Evolutionary conservation across 2,113 vertebrate species (phyloP), one percentile per base, ranked within the genome.

Genomic region (Centropristis striata): DNA sequence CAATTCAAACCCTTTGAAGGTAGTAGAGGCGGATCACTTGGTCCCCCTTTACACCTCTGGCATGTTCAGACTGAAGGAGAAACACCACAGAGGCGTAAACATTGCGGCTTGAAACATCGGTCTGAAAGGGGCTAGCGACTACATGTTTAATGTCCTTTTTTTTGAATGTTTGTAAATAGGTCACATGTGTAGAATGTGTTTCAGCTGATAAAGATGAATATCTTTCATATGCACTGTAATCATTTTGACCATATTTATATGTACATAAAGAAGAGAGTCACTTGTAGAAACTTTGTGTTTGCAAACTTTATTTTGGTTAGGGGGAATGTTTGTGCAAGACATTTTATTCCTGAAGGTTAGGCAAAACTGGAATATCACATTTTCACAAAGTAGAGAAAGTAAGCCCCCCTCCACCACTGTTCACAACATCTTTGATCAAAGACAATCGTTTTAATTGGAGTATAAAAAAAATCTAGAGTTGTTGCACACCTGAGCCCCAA

Each of bases 261-360:
- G 50, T 16, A 36, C 1, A 41, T 36, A 53, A 66, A 7, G 76
- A 64, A 87, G 2, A 78, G 16, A 42, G n/a, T 2, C 50, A 71
- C 20, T 77, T 50, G 0, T 3, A 47, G 71, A 36, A 15, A 3
- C 10, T 82, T 88, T 87, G 86, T 84, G 93, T 94, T 93, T 90
- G 90, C 92, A 95, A 92, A 93, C 90, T 95, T 95, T 95, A 95
- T 95, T 95, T 94, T 94, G 95, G 93, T 94, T 94, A 89, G 83
- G 92, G 89, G 93, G 94, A 94, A 94, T 94, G 94, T 95, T 94
- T 94, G 94, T 95, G 94, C 93, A 95, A 95, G 92, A 94, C 92
- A 91, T 86, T 89, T 84, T 78, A 78, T 95, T 94, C 92, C 93
- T 94, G 92, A 93, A 93, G 91, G 71, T 92, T 89, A 83, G 88